Evolutionary conservation across 2,888 invertebrate species (phyloP).

Genomic region (Drosophila borealis): DNA sequence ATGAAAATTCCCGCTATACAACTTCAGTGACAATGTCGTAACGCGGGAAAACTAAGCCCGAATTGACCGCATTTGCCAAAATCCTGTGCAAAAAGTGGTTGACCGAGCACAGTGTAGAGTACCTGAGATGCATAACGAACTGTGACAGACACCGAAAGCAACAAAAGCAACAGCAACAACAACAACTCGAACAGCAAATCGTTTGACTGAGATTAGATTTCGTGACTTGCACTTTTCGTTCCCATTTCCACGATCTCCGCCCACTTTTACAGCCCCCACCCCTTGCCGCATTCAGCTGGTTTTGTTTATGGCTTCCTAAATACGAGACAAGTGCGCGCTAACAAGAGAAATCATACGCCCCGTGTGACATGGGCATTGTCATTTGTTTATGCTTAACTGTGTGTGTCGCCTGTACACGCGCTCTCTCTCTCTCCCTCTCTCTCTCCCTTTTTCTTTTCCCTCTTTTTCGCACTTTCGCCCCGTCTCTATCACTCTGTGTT

Average conservation of each 20-base stretch:
- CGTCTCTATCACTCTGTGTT: slow-evolving; percentile 15
- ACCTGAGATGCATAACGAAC: slow-evolving; percentile 12
- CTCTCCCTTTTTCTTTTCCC: slow-evolving; percentile 4
- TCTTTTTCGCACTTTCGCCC: not conserved
- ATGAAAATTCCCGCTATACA: not conserved
- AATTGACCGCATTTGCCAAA: slow-evolving; percentile 9
- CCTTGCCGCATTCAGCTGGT: slow-evolving; percentile 3
- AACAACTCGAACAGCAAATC: slow-evolving; percentile 17
- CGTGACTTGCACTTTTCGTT: slow-evolving; percentile 47
- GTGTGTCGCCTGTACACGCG: slow-evolving; percentile 26
- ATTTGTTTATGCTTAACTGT: slow-evolving; percentile 58
- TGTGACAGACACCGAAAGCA: slow-evolving; percentile 4
- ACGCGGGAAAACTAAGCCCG: not conserved
- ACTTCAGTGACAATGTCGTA: not conserved
- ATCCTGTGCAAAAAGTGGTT: not conserved
- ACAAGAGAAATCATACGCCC: slow-evolving; percentile 74
- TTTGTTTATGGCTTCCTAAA: slow-evolving; percentile 62
- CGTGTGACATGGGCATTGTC: slow-evolving; percentile 59
- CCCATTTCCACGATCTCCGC: not conserved
- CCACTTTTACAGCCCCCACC: not conserved
- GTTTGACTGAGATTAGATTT: slow-evolving; percentile 40
- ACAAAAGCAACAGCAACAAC: slow-evolving; percentile 2
- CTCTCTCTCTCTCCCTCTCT: slow-evolving; percentile 13
- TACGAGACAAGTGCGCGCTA: slow-evolving; percentile 60
- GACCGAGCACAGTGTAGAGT: not conserved